A percentile compares a stretch with the other conserved stretches of the same genome.
Evolutionary conservation across 2,888 invertebrate genomes (phyloP).

Genomic region (Eupithecia tripunctaria): DNA sequence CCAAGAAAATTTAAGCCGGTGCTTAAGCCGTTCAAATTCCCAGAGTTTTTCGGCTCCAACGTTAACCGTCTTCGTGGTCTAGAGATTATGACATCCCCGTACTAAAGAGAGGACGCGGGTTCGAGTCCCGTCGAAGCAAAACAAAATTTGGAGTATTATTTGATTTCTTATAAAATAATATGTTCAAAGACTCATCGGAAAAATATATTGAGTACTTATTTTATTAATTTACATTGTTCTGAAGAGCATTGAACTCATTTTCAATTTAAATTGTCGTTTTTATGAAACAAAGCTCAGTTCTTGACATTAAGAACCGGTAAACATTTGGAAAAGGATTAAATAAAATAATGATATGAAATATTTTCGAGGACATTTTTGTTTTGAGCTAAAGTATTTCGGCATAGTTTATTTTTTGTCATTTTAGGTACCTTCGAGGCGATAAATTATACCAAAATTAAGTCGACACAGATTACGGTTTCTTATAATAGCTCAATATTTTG

Average conservation of each 20-base stretch:
- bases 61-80: too few relatives aligned
- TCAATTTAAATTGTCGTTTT: conserved; percentile 4
- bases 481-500: conserved; percentile 32
- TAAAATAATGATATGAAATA: conserved; percentile 23
- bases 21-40: too few relatives aligned
- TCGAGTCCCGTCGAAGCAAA: too few relatives aligned
- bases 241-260: conserved; percentile 50
- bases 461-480: conserved; percentile 16
- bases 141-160: too few relatives aligned
- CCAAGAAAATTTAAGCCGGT: too few relatives aligned
- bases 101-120: too few relatives aligned
- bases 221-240: conserved; percentile 4
- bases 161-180: too few relatives aligned
- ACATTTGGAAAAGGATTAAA: conserved; percentile 34
- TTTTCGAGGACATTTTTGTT: conserved; percentile 15
- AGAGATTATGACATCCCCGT: too few relatives aligned
- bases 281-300: conserved; percentile 15
- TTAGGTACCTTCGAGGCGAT: conserved; percentile 25
- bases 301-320: conserved; percentile 36
- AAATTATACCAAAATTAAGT: conserved; percentile 36
- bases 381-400: too few relatives aligned
- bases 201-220: not conserved
- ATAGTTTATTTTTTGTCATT: not conserved
- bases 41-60: too few relatives aligned
- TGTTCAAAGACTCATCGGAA: not conserved